phyloP scores from a whole-genome alignment of 2,888 invertebrate species.

The Troglohyphantes excavatus region DNA sequence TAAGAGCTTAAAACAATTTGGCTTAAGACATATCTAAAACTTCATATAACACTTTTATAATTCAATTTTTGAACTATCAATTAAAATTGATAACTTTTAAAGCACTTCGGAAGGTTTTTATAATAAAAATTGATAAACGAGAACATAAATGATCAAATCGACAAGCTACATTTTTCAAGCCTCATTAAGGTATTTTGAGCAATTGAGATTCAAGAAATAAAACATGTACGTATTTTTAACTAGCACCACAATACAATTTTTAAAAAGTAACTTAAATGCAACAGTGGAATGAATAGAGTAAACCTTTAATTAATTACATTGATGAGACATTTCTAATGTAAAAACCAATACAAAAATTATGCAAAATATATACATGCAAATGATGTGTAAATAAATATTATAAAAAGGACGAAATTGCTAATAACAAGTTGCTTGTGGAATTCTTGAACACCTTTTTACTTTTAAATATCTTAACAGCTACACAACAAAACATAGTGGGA shows the following conservation, averaged over 20 bases:
- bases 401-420: background rate
- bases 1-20: background rate
- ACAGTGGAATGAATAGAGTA: background rate
- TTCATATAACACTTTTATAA: background rate
- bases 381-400: background rate
- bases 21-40: background rate
- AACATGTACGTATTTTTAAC: background rate
- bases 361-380: conserved; percentile 10
- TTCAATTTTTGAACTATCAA: background rate
- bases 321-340: conserved; percentile 1
- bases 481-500: conserved; percentile 34
- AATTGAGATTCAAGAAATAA: background rate
- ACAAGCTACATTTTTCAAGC: background rate
- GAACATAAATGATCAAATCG: background rate
- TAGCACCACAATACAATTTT: conserved; percentile 26
- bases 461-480: background rate
- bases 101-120: background rate
- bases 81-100: background rate
- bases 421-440: background rate
- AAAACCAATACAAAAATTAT: background rate
- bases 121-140: background rate
- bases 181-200: background rate
- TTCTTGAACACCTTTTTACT: background rate
- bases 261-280: background rate
- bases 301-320: background rate